A percentile compares a stretch with the other conserved stretches of the same genome.
phyloP scores from a whole-genome alignment of 2,113 vertebrate species.

The Alouatta palliata region DNA sequence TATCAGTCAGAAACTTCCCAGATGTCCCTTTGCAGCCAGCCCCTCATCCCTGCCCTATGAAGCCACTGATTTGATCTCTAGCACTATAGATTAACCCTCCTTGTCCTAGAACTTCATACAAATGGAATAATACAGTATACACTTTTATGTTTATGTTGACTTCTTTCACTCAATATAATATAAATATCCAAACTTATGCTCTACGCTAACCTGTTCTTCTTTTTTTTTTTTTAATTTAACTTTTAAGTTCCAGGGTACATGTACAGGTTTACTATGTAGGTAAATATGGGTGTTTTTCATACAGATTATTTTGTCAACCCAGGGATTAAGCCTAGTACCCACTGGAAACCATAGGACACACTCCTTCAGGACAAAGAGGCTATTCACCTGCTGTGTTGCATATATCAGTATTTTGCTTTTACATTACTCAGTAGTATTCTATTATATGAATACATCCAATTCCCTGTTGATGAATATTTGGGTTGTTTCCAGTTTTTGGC shows the following conservation, averaged over 20 bases:
- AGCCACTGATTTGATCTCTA: conserved; percentile 50
- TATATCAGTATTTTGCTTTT: background rate
- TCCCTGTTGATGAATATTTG: background rate
- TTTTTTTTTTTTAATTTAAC: no score
- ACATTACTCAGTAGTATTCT: background rate
- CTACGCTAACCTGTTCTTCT: conserved; percentile 28
- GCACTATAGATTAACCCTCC: conserved; percentile 29
- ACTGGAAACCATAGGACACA: background rate
- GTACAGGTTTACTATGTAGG: no score
- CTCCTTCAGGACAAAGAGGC: conserved; percentile 4
- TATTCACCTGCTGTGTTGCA: background rate
- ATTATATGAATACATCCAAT: background rate
- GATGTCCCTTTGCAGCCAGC: background rate
- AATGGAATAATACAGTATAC: background rate
- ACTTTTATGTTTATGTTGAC: conserved; percentile 1
- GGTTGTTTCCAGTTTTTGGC: background rate
- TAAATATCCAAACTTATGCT: conserved; percentile 37
- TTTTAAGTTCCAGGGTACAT: no score
- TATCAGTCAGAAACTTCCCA: background rate
- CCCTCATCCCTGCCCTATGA: background rate
- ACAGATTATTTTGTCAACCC: no score
- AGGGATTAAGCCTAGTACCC: no score
- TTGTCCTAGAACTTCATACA: conserved; percentile 52
- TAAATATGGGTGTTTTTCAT: no score
- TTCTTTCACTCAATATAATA: conserved; percentile 53